phyloP scores from a whole-genome alignment of 1,140 invertebrate species.

The Apis florea region DNA sequence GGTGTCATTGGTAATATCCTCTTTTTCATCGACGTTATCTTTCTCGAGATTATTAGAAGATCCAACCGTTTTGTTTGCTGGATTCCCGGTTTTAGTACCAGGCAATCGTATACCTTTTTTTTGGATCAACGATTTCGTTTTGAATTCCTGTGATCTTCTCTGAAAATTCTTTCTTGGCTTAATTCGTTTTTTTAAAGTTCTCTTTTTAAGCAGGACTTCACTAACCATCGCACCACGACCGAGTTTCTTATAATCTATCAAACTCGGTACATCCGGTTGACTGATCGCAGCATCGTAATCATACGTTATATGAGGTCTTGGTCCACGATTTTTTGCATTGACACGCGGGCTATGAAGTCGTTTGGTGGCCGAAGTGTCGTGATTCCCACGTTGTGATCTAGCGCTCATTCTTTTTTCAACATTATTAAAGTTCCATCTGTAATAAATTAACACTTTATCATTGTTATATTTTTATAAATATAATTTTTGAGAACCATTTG shows the following conservation, averaged over 20 bases:
- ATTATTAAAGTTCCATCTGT: conserved; percentile 48
- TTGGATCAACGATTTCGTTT: background rate
- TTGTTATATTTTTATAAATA: background rate
- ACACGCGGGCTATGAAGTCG: background rate
- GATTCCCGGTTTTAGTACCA: background rate
- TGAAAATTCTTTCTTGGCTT: conserved; percentile 39
- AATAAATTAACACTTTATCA: background rate
- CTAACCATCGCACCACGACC: conserved; percentile 23
- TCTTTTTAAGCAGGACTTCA: conserved; percentile 29
- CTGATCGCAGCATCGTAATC: conserved; percentile 57
- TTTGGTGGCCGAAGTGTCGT: conserved; percentile 30
- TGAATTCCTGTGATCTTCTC: conserved; percentile 23
- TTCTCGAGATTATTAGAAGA: background rate
- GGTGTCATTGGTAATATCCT: background rate
- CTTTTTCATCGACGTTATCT: background rate
- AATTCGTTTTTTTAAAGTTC: background rate
- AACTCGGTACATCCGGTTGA: conserved; percentile 54
- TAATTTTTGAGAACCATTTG: background rate
- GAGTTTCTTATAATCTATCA: conserved; percentile 9
- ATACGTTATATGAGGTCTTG: conserved; percentile 25
- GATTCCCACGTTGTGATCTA: conserved; percentile 30
- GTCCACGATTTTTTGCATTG: background rate
- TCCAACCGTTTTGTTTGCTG: background rate
- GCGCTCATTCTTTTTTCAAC: conserved; percentile 57
- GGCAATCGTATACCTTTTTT: background rate